Evolutionary conservation across 2,113 vertebrate genomes (phyloP).

Genomic region (Ciconia stormi): DNA sequence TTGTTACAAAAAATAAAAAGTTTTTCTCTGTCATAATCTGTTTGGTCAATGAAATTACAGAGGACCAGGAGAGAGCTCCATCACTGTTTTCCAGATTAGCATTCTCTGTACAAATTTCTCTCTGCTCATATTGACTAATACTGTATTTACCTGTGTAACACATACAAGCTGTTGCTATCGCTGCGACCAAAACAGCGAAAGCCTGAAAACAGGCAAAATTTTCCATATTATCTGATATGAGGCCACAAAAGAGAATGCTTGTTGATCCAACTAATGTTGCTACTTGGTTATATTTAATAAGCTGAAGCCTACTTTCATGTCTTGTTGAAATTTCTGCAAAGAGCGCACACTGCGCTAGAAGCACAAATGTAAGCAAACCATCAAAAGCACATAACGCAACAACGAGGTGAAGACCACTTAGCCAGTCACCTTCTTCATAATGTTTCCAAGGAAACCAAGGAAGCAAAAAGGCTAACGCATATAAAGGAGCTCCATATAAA

Average conservation of each 20-base stretch:
- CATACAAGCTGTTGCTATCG: conserved; percentile 81
- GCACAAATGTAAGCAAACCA: conserved; percentile 82
- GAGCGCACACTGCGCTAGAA: conserved; percentile 84
- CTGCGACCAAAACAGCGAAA: conserved; percentile 68
- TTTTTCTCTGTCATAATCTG: conserved; percentile 85
- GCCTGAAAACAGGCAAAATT: conserved; percentile 81
- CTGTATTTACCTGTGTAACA: conserved; percentile 80
- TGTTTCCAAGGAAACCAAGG: conserved; percentile 91
- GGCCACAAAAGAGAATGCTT: conserved; percentile 84
- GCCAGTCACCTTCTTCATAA: conserved; percentile 82
- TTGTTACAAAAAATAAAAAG: conserved; percentile 83
- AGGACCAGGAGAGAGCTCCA: conserved; percentile 68
- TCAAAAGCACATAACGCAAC: conserved; percentile 84
- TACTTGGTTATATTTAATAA: conserved; percentile 85
- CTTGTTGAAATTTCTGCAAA: conserved; percentile 83
- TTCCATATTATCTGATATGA: conserved; percentile 86
- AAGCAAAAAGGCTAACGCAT: conserved; percentile 83
- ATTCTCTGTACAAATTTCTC: not conserved
- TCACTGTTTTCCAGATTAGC: not conserved
- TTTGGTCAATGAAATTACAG: conserved; percentile 72
- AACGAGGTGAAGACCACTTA: conserved; percentile 83
- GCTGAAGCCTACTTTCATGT: conserved; percentile 77
- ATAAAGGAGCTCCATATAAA: conserved; percentile 81
- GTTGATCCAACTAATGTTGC: conserved; percentile 82
- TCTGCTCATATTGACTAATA: conserved; percentile 74